Percentiles rank a stretch among this genome's conserved stretches.
phyloP scores from a whole-genome alignment of 2,113 vertebrate species.

The Hemicordylus capensis region DNA sequence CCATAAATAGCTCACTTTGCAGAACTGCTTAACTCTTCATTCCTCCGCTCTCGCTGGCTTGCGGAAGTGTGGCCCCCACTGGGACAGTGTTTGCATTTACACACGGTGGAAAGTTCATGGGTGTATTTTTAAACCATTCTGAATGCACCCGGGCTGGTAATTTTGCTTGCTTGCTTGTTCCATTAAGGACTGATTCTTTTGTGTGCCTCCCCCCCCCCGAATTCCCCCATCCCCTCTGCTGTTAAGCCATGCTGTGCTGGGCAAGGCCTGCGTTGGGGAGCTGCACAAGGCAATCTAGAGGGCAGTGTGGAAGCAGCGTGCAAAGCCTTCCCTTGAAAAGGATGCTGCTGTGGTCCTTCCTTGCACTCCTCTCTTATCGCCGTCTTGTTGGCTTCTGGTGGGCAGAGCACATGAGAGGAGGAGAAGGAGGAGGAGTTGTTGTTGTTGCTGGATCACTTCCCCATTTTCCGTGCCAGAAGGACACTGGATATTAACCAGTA shows the following conservation, averaged over 20 bases:
- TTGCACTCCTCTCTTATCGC: fast-evolving
- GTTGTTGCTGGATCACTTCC: no score
- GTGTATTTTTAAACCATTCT: constrained; percentile 57
- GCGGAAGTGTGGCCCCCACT: constrained; percentile 59
- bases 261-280: constrained; percentile 19
- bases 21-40: constrained; percentile 64
- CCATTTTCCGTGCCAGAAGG: no score
- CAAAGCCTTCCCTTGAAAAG: neutral
- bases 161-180: constrained; percentile 44
- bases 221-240: constrained; percentile 25
- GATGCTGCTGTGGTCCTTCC: fast-evolving
- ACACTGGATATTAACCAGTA: no score
- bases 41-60: constrained; percentile 44
- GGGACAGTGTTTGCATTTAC: constrained; percentile 49
- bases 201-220: constrained; percentile 35
- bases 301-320: neutral
- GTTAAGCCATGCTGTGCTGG: constrained; percentile 41
- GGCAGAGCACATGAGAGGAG: fast-evolving
- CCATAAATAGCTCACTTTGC: constrained; percentile 64
- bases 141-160: constrained; percentile 32
- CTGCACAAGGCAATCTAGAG: neutral
- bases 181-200: constrained; percentile 33
- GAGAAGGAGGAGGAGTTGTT: neutral
- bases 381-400: fast-evolving
- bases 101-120: constrained; percentile 63